phyloP scores from a whole-genome alignment of 1,140 invertebrate genomes.

The Lordiphosa collinella region DNA sequence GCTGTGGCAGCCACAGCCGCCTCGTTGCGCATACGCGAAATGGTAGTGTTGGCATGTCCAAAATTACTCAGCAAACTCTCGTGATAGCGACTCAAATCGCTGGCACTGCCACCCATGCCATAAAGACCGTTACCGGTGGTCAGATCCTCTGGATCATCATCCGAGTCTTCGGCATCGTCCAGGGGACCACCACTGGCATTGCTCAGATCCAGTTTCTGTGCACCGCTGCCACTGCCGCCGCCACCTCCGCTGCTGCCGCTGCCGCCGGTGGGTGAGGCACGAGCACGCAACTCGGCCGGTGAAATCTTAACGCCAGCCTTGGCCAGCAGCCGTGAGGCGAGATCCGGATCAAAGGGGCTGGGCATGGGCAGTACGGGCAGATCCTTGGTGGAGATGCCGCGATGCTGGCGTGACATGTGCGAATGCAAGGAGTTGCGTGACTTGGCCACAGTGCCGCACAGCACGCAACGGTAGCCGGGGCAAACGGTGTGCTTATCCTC shows the following conservation, averaged over 20 bases:
- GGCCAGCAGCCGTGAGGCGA: constrained; percentile 89
- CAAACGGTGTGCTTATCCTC: constrained; percentile 96
- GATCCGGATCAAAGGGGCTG: constrained; percentile 92
- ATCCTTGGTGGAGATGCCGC: constrained; percentile 95
- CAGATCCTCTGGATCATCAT: constrained; percentile 89
- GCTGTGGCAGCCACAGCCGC: constrained; percentile 79
- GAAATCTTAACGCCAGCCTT: constrained; percentile 94
- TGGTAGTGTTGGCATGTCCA: constrained; percentile 82
- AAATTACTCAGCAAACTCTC: constrained; percentile 80
- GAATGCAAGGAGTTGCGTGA: constrained; percentile 94
- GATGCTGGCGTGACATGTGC: constrained; percentile 94
- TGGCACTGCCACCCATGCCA: constrained; percentile 46
- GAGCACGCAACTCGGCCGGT: constrained; percentile 88
- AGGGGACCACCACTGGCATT: constrained; percentile 53
- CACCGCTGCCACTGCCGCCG: constrained; percentile 83
- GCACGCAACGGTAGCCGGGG: constrained; percentile 92
- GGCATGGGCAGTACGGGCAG: constrained; percentile 94
- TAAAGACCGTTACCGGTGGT: constrained; percentile 81
- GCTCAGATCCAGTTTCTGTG: constrained; percentile 87
- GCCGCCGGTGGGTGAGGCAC: constrained; percentile 89
- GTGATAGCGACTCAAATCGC: constrained; percentile 68
- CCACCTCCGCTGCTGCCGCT: constrained; percentile 85
- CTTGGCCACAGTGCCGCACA: constrained; percentile 95
- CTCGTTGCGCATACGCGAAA: constrained; percentile 80
- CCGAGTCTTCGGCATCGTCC: constrained; percentile 82